These are phyloP conservation scores for Hyla sarda DNA, from an alignment of 2,113 vertebrate genomes.

Conservation along the genomic window DNA sequence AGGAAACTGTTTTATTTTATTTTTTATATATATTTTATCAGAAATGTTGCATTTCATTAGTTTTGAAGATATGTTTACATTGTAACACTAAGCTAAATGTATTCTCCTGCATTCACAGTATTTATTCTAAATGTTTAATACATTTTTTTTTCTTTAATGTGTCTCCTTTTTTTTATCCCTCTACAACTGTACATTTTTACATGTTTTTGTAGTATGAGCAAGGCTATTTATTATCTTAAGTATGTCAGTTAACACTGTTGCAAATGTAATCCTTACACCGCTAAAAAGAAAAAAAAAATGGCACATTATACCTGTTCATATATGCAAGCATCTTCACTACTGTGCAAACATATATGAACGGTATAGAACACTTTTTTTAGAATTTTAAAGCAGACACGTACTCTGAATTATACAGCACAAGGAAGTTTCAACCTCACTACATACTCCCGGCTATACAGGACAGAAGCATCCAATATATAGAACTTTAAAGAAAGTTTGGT, in stretches of 20 bases:
- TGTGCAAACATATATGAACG: not conserved
- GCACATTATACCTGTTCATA: conserved; percentile 7
- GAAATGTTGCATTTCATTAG: conserved; percentile 28
- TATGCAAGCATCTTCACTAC: not conserved
- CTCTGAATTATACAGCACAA: not conserved
- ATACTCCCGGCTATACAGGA: not conserved
- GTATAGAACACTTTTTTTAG: not conserved
- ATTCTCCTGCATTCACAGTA: conserved; percentile 37
- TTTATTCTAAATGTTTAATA: conserved; percentile 44
- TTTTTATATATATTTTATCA: not conserved
- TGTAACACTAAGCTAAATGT: conserved; percentile 37
- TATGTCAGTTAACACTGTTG: not conserved
- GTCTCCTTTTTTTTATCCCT: not conserved
- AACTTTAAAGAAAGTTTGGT: too few relatives aligned
- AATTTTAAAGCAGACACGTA: not conserved
- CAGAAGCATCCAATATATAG: too few relatives aligned
- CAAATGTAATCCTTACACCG: not conserved
- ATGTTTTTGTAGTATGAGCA: not conserved
- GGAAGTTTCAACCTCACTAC: not conserved
- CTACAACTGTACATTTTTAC: not conserved
- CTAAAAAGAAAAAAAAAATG: not conserved
- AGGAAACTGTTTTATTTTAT: conserved; percentile 12
- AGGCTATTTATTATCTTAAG: too few relatives aligned
- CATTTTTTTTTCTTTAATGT: conserved; percentile 21
- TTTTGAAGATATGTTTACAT: conserved; percentile 2